Conservation (phyloP, 1,140 invertebrate species). For the Psilanteris sp. region DNA sequence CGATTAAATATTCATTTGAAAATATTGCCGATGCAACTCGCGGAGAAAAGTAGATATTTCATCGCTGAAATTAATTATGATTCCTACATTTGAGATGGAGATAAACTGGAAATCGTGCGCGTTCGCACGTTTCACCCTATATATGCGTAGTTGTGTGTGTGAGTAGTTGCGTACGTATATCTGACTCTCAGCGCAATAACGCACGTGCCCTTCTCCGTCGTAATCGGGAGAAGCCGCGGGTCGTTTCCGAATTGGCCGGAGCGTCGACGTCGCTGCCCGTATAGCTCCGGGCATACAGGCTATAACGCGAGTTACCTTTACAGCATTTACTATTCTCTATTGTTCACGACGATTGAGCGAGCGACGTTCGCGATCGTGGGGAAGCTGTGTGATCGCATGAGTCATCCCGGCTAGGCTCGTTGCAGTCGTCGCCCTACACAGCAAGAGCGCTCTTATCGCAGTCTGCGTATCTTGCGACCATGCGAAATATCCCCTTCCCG, state of each 20-base stretch:
- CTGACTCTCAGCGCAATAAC: slow-evolving; percentile 17
- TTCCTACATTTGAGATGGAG: too few relatives aligned
- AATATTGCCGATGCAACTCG: too few relatives aligned
- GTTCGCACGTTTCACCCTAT: slow-evolving; percentile 29
- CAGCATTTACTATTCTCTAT: slow-evolving; percentile 74
- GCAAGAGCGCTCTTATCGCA: slow-evolving; percentile 52
- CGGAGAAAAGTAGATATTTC: not conserved
- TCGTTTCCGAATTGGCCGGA: slow-evolving; percentile 51
- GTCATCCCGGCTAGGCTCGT: slow-evolving; percentile 68
- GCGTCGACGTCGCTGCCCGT: slow-evolving; percentile 19
- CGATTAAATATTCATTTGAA: too few relatives aligned
- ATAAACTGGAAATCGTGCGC: slow-evolving; percentile 17
- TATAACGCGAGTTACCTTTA: slow-evolving; percentile 73
- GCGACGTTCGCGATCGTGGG: slow-evolving; percentile 62
- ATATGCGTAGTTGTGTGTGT: too few relatives aligned
- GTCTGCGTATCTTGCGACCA: slow-evolving; percentile 59
- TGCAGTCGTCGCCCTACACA: slow-evolving; percentile 63
- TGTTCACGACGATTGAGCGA: slow-evolving; percentile 70
- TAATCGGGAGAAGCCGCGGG: slow-evolving; percentile 49
- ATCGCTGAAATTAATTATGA: too few relatives aligned
- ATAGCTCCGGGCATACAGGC: slow-evolving; percentile 42
- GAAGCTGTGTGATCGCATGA: slow-evolving; percentile 73
- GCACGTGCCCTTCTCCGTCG: slow-evolving; percentile 32
- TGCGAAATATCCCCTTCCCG: slow-evolving; percentile 37
- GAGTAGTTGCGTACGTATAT: too few relatives aligned